phyloP scores from a whole-genome alignment of 2,888 invertebrate species.

The Mythimna ferrago region DNA sequence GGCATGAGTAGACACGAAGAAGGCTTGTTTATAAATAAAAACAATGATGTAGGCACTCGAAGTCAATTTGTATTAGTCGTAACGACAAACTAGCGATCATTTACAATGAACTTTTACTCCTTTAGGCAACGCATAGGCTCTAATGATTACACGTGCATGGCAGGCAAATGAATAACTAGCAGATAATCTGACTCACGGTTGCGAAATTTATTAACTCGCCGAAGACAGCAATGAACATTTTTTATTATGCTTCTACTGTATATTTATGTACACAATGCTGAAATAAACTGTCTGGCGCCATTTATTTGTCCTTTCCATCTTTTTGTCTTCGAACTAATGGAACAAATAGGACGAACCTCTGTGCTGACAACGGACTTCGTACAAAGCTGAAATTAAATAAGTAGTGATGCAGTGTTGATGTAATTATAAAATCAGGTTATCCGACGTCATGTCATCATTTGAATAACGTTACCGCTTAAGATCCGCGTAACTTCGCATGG shows the following conservation, averaged over 20 bases:
- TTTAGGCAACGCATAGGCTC: constrained; percentile 65
- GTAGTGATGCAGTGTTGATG: constrained; percentile 47
- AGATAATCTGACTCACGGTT: constrained; percentile 65
- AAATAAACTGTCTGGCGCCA: constrained; percentile 56
- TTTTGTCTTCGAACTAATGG: constrained; percentile 45
- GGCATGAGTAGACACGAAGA: constrained; percentile 28
- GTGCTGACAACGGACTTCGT: not conserved
- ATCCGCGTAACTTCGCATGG: constrained; percentile 74
- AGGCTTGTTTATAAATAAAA: constrained; percentile 49
- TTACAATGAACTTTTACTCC: constrained; percentile 70
- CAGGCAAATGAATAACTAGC: constrained; percentile 70
- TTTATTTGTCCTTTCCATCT: constrained; percentile 39
- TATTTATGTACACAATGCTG: constrained; percentile 54
- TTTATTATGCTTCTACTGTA: constrained; percentile 50
- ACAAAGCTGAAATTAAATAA: constrained; percentile 30
- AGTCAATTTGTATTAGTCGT: constrained; percentile 68
- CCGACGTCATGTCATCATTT: constrained; percentile 65
- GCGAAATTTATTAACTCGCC: constrained; percentile 60
- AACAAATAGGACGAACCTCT: constrained; percentile 25
- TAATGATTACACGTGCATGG: constrained; percentile 71
- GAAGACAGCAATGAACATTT: constrained; percentile 56
- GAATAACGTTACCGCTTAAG: constrained; percentile 71
- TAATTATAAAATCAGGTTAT: constrained; percentile 63
- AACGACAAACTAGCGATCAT: constrained; percentile 66
- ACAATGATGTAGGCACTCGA: constrained; percentile 39